These are phyloP conservation scores for Odocoileus virginianus DNA, from an alignment of 2,113 vertebrate species.

Conservation along the genomic window DNA sequence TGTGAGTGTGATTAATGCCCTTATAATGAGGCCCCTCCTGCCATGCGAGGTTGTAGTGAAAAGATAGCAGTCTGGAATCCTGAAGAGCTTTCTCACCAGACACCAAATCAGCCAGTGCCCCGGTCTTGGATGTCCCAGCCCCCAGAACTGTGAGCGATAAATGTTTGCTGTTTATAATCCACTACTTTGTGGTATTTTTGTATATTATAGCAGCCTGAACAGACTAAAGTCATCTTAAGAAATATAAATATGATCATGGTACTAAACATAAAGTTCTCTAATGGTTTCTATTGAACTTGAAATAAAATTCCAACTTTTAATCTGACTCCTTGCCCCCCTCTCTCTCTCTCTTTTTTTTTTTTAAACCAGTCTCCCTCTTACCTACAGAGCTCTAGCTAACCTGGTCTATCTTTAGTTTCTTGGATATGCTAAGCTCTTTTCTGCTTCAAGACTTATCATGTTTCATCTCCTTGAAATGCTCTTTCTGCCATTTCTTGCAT, in stretches of 20 bases:
- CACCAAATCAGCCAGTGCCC: background rate
- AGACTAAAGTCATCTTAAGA: background rate
- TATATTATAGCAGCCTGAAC: background rate
- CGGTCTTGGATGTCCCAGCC: background rate
- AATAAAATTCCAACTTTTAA: background rate
- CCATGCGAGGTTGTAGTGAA: background rate
- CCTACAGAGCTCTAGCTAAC: background rate
- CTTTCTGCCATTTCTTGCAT: background rate
- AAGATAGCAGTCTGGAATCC: background rate
- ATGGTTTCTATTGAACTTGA: background rate
- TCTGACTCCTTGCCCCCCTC: background rate
- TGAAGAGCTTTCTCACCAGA: background rate
- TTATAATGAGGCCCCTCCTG: background rate
- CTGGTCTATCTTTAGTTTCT: background rate
- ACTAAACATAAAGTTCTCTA: background rate
- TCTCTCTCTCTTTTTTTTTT: background rate
- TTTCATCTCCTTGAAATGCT: background rate
- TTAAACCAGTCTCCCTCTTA: background rate
- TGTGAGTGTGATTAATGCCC: background rate
- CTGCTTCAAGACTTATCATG: background rate
- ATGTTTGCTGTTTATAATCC: background rate
- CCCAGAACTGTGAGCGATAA: background rate
- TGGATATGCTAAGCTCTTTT: background rate
- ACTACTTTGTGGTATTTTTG: background rate
- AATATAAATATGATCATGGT: background rate